Percentiles rank a stretch among this genome's conserved stretches.
These are phyloP conservation scores for Tetramorium simillimum DNA, from an alignment of 1,140 invertebrate genomes.

Conservation along the genomic window DNA sequence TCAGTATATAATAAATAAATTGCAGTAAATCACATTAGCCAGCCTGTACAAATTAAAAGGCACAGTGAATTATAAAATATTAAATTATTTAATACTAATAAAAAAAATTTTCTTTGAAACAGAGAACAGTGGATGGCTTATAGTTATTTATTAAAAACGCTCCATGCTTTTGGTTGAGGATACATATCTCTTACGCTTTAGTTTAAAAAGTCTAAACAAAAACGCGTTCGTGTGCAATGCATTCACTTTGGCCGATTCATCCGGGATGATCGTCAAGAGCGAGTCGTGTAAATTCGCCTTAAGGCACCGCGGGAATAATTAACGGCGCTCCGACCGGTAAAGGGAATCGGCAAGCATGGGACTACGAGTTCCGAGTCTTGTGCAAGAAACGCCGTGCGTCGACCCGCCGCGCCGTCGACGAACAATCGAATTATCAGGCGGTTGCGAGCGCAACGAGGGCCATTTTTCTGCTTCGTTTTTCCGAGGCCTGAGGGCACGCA, in stretches of 20 bases:
- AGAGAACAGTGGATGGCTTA: not conserved
- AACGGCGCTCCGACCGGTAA: conserved; percentile 53
- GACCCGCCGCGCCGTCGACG: conserved; percentile 4
- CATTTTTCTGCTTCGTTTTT: conserved; percentile 70
- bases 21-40: not conserved
- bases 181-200: not conserved
- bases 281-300: conserved; percentile 54
- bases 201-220: conserved; percentile 43
- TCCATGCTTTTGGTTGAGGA: not conserved
- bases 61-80: not conserved
- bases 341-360: conserved; percentile 63
- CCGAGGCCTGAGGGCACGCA: conserved; percentile 52
- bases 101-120: not conserved
- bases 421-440: conserved; percentile 72
- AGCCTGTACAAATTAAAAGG: not conserved
- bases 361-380: conserved; percentile 11
- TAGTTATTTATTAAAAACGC: conserved; percentile 1
- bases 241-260: conserved; percentile 55
- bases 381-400: conserved; percentile 48
- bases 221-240: conserved; percentile 19
- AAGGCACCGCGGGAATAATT: conserved; percentile 63
- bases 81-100: not conserved
- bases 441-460: conserved; percentile 65
- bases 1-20: not conserved
- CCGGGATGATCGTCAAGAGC: conserved; percentile 50